These are phyloP conservation scores for Benitochromis conjunctus DNA, from an alignment of 2,113 vertebrate species.

Conservation along the genomic window DNA sequence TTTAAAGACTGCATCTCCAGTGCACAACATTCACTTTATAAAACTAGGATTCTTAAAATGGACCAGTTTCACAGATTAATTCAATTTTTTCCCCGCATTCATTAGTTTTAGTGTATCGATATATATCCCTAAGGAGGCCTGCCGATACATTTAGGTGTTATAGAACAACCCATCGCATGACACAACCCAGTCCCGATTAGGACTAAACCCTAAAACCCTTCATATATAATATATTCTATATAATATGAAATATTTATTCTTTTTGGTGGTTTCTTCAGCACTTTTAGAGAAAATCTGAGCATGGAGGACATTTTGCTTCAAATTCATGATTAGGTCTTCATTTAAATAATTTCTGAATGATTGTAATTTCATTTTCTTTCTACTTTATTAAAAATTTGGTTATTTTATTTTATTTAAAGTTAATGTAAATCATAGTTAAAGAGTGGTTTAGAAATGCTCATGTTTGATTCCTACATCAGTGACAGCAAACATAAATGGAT, in stretches of 20 bases:
- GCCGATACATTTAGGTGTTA: not conserved
- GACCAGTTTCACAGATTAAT: not conserved
- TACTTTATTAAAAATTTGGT: not conserved
- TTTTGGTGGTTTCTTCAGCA: not conserved
- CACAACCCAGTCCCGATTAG: not conserved
- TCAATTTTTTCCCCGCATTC: accelerated
- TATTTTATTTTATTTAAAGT: not conserved
- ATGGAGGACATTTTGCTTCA: not conserved
- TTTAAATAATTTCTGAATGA: not conserved
- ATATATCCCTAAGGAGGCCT: not conserved
- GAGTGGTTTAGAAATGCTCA: not conserved
- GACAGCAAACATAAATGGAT: not conserved
- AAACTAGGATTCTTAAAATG: not conserved
- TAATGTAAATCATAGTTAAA: not conserved
- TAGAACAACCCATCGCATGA: not conserved
- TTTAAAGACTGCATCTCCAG: not conserved
- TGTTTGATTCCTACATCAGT: not conserved
- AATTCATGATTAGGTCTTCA: not conserved
- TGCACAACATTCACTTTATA: not conserved
- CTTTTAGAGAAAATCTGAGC: not conserved
- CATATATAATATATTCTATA: not conserved
- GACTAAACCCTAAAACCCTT: not conserved
- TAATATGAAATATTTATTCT: not conserved
- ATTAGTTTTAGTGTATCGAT: not conserved
- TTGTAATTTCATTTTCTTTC: not conserved